phyloP scores from a whole-genome alignment of 2,888 invertebrate genomes.

The Heterodera filipjevi region DNA sequence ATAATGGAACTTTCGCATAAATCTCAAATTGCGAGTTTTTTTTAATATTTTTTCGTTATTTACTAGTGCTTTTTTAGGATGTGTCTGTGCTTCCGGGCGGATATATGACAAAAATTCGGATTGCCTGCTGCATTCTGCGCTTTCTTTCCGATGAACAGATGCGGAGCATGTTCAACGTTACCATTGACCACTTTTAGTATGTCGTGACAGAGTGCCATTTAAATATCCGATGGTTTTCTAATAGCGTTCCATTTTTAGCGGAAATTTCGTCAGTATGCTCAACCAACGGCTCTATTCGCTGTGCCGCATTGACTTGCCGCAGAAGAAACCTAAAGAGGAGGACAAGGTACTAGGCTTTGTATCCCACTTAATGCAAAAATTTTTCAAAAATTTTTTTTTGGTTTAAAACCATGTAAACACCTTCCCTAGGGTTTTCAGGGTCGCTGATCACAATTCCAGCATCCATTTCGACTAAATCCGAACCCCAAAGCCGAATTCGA shows the following conservation, averaged over 20 bases:
- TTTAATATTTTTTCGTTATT: neutral
- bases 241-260: slow-evolving; percentile 20
- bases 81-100: slow-evolving; percentile 38
- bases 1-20: slow-evolving; percentile 28
- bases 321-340: slow-evolving; percentile 25
- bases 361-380: no score
- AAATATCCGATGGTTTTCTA: neutral
- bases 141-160: slow-evolving; percentile 40
- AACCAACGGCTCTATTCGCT: slow-evolving; percentile 31
- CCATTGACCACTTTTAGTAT: slow-evolving; percentile 27
- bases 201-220: neutral
- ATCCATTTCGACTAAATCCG: no score
- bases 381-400: no score
- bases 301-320: slow-evolving; percentile 28
- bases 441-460: no score
- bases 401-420: no score
- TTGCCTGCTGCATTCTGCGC: slow-evolving; percentile 42
- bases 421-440: no score
- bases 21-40: slow-evolving; percentile 29
- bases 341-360: no score
- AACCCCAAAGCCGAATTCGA: no score
- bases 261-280: slow-evolving; percentile 21
- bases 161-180: slow-evolving; percentile 13
- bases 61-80: slow-evolving; percentile 28
- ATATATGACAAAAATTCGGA: slow-evolving; percentile 41